Evolutionary conservation across 2,113 vertebrate genomes (phyloP), one percentile per base, ranked within the genome.

Genomic region (Solenodon paradoxus): DNA sequence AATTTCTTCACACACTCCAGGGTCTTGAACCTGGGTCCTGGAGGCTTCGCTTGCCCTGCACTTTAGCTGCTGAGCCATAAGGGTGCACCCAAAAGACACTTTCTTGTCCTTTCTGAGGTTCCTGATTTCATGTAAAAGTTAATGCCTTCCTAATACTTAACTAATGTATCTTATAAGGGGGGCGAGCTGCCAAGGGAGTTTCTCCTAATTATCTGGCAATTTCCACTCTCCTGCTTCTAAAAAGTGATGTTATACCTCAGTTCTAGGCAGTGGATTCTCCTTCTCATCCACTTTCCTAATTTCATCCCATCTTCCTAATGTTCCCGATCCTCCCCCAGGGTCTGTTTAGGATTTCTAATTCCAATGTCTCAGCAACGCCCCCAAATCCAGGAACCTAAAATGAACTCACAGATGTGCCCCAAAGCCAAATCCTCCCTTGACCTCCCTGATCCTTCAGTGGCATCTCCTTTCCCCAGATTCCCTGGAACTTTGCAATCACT

Each of bases 211-310:
- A 30, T 35, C 74, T 20, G 57, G 55, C 12, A 4, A 12, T 17
- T 57, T 80, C 61, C 47, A n/a, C 4, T 6, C 42, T 47, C 57
- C 40, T 2, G 35, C 42, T 88, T 17, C 26, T 74, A 47, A 47
- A 49, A 49, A 0, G 47, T 2, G 9, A 2, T 42, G 12, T 38
- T 12, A 2, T 1, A 15, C n/a, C 26, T n/a, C 24, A 0, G 15
- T 38, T 64, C 80, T 15, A 19, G 40, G 64, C 30, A n/a, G n/a
- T n/a, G n/a, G n/a, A n/a, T n/a, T n/a, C n/a, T n/a, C n/a, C n/a
- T n/a, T n/a, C 38, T 28, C 68, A 24, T 19, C n/a, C 26, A 6
- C 10, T 64, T 80, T 53, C 20, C 26, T 47, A 28, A 80, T 47
- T 66, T 55, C 45, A 19, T 57, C 59, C 49, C 64, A 0, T 24